These are phyloP conservation scores for Mormoops blainvillei DNA, from an alignment of 2,113 vertebrate genomes.

Conservation along the genomic window DNA sequence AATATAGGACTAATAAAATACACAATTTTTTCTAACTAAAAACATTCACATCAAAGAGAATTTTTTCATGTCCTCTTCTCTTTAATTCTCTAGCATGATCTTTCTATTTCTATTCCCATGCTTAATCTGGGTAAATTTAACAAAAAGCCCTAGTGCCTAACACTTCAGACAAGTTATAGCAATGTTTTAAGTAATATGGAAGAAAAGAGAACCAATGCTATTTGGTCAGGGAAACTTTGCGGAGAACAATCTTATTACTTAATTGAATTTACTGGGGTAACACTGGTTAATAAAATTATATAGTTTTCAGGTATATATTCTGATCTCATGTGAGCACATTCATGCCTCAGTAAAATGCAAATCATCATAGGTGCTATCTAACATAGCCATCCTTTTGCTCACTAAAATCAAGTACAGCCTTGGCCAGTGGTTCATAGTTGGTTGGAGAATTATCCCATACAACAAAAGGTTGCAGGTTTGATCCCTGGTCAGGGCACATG, in stretches of 20 bases:
- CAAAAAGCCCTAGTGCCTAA: neutral
- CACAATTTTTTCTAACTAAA: neutral
- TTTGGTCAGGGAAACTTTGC: neutral
- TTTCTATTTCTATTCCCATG: neutral
- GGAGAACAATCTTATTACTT: neutral
- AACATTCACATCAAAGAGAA: neutral
- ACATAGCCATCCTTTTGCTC: neutral
- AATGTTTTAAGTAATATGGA: neutral
- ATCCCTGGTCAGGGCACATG: too few species aligned
- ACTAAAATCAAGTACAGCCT: neutral
- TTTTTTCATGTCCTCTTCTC: neutral
- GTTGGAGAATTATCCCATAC: too few species aligned
- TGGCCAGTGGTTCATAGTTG: too few species aligned
- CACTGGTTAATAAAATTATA: neutral
- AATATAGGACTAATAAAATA: neutral
- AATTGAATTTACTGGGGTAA: neutral
- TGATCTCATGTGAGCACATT: neutral
- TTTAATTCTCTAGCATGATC: neutral
- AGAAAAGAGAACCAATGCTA: neutral
- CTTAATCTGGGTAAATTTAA: neutral
- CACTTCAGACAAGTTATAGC: neutral
- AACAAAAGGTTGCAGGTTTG: too few species aligned
- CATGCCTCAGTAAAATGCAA: neutral
- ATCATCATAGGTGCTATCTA: neutral
- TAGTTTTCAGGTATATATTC: neutral